phyloP scores from a whole-genome alignment of 2,797 vertebrate genomes.

The Enoplosus armatus region DNA sequence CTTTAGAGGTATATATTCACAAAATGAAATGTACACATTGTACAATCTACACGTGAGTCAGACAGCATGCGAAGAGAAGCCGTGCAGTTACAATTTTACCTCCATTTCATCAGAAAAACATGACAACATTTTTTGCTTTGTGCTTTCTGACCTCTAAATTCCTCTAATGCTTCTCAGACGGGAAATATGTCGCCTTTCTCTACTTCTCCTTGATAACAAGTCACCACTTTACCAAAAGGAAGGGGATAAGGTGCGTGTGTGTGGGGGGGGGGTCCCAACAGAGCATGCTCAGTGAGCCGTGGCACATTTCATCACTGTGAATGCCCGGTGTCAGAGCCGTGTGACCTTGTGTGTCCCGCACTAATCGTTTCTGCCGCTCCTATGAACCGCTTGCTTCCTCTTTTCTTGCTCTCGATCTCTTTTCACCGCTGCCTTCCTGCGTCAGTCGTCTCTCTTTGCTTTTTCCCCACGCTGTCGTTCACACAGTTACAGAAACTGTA shows the following conservation, averaged over 20 bases:
- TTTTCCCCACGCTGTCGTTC: conserved; percentile 23
- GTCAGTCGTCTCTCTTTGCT: conserved; percentile 31
- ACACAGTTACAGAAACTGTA: conserved; percentile 11
- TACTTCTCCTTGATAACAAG: conserved; percentile 17
- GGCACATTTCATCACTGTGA: conserved; percentile 51
- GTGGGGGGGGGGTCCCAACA: conserved; percentile 15
- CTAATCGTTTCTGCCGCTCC: conserved; percentile 46
- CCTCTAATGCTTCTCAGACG: neutral
- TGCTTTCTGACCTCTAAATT: conserved; percentile 5
- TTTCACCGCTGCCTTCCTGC: conserved; percentile 46
- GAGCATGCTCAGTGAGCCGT: conserved; percentile 44
- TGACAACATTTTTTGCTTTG: neutral
- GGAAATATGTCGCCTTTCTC: neutral
- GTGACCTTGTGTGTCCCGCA: conserved; percentile 52
- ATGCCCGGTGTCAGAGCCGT: conserved; percentile 25
- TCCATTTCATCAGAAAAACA: neutral
- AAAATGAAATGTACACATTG: neutral
- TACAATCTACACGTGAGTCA: too few species aligned
- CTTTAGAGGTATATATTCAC: neutral
- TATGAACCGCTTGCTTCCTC: conserved; percentile 56
- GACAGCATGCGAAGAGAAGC: neutral
- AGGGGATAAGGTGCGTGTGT: neutral
- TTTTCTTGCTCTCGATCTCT: neutral
- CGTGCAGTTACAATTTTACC: neutral
- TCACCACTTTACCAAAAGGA: neutral